phyloP scores from a whole-genome alignment of 2,888 invertebrate genomes.

The Drosophila histrio region DNA sequence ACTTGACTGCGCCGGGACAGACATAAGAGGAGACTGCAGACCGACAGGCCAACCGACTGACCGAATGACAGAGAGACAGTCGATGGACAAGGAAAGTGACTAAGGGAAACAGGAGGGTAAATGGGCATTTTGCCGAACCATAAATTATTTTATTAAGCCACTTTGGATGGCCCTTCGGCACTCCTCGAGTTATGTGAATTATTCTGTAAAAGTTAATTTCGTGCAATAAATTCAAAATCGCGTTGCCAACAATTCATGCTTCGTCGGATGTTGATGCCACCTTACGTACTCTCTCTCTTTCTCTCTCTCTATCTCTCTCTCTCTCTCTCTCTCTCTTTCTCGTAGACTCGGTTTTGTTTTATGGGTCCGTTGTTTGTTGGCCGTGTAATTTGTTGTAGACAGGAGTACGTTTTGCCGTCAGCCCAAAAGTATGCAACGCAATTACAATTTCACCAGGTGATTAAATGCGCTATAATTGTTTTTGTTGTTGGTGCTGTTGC shows the following conservation, averaged over 20 bases:
- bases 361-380: slow-evolving; percentile 29
- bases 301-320: background rate
- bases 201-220: slow-evolving; percentile 79
- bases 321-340: background rate
- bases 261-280: slow-evolving; percentile 19
- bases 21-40: slow-evolving; percentile 1
- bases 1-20: slow-evolving; percentile 61
- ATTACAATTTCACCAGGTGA: slow-evolving; percentile 83
- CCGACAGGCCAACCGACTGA: background rate
- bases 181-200: slow-evolving; percentile 74
- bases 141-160: slow-evolving; percentile 80
- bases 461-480: slow-evolving; percentile 83
- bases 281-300: background rate
- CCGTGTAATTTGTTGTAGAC: slow-evolving; percentile 52
- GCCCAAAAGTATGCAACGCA: slow-evolving; percentile 76
- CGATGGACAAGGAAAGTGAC: background rate
- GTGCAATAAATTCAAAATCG: slow-evolving; percentile 78
- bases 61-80: background rate
- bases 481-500: slow-evolving; percentile 66
- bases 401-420: slow-evolving; percentile 14
- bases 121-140: slow-evolving; percentile 68
- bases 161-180: slow-evolving; percentile 68
- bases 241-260: slow-evolving; percentile 57
- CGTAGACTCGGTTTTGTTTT: slow-evolving; percentile 34
- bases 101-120: slow-evolving; percentile 30